These are phyloP conservation scores for Phaethornis superciliosus DNA, from an alignment of 2,113 vertebrate species.

Conservation along the genomic window DNA sequence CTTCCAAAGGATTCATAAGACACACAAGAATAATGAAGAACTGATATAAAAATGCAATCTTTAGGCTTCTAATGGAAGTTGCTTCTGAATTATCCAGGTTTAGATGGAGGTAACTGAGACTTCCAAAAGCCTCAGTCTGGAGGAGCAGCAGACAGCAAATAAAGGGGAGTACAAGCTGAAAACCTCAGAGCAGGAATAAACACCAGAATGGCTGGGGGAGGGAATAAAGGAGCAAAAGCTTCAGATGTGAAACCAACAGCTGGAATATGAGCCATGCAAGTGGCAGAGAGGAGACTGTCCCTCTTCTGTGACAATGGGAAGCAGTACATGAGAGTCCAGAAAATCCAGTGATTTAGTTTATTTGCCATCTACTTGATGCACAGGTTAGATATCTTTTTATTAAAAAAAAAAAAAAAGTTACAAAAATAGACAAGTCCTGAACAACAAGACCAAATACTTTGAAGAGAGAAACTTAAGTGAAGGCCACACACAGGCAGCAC, in stretches of 20 bases:
- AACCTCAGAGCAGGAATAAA: not conserved
- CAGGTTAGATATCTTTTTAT: not conserved
- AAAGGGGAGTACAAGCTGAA: not conserved
- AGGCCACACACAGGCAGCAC: not conserved
- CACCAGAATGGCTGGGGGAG: not conserved
- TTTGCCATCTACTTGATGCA: not conserved
- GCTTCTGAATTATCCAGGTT: not conserved
- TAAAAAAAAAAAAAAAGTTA: no score
- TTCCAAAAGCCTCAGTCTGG: not conserved
- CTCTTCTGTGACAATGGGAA: not conserved
- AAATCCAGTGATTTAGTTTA: not conserved
- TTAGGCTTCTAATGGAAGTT: not conserved
- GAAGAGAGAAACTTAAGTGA: not conserved
- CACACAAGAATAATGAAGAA: not conserved
- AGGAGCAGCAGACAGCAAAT: not conserved
- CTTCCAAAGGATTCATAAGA: not conserved
- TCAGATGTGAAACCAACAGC: accelerated
- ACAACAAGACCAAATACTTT: not conserved
- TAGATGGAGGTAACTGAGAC: not conserved
- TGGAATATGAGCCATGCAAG: accelerated
- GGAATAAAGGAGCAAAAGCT: not conserved
- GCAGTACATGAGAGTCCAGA: not conserved
- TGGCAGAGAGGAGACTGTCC: not conserved
- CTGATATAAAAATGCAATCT: not conserved
- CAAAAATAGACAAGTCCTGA: not conserved